Base-by-base conservation (phyloP, 2,888 invertebrate genomes). In the Napeogenes sylphis region DNA sequence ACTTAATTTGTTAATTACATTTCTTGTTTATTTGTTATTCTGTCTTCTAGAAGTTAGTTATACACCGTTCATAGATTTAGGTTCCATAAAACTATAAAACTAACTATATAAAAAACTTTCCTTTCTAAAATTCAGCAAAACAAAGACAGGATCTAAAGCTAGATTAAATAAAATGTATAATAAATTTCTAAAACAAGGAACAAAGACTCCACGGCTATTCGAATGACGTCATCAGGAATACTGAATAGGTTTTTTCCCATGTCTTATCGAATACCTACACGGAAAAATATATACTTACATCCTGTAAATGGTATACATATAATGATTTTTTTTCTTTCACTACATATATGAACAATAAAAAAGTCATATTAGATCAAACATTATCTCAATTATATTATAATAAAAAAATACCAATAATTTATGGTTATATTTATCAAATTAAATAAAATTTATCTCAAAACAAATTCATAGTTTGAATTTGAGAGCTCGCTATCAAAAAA, bases 401-500 rank as follows among this genome's bases (percentile, higher is more conserved):
- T 4, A 14, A 47, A 14, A 47, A 14, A 6, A 47, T 47, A 47
- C 8, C 21, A 55, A 46, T 38, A 55, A 45, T 45, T 35, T 4
- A 21, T 47, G 46, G 45, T 54, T 53, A 38, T 38, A 56, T 56
- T 61, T 56, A 58, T 58, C 46, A 55, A 58, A 32, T 57, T 14
- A 46, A 58, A 56, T 51, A 51, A 58, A 58, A 55, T 13, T 57
- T 60, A 64, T 64, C 63, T 64, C 45, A 47, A 61, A 64, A 64
- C 47, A 51, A 53, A 45, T 61, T 58, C 55, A 47, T 57, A 55
- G 51, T 51, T 62, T 47, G 56, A 59, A 59, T 62, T 62, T 38
- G 35, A 65, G 62, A 56, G 59, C 55, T 65, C 57, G 55, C 58
- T 59, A 57, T 66, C 56, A 61, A 64, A 63, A 59, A 61, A 64